phyloP scores from a whole-genome alignment of 2,888 invertebrate species.

The Melangyna quadrimaculata region DNA sequence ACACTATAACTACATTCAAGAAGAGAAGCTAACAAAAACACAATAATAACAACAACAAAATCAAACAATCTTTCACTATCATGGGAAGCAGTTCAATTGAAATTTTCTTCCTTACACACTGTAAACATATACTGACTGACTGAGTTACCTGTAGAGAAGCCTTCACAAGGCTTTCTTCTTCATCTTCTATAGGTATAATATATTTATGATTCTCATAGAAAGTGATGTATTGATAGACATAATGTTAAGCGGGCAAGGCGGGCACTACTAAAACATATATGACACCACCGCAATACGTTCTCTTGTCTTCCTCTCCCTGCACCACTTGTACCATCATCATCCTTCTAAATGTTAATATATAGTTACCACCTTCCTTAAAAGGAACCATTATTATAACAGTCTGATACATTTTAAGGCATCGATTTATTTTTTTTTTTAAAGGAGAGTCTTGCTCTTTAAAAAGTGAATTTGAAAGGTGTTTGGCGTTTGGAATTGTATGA shows the following conservation, averaged over 20 bases:
- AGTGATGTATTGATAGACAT: slow-evolving; percentile 78
- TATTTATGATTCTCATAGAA: slow-evolving; percentile 72
- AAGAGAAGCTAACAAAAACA: background rate
- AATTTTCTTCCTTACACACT: slow-evolving; percentile 38
- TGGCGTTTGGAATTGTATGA: slow-evolving; percentile 16
- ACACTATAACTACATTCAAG: background rate
- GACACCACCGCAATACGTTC: background rate
- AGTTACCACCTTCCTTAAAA: slow-evolving; percentile 62
- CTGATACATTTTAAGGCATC: slow-evolving; percentile 36
- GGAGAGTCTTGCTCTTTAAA: slow-evolving; percentile 37
- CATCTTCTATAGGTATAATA: background rate
- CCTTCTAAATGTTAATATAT: slow-evolving; percentile 2
- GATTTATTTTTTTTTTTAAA: background rate
- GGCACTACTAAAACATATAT: slow-evolving; percentile 22
- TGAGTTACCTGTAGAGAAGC: background rate
- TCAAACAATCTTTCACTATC: slow-evolving; percentile 29
- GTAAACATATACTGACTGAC: background rate
- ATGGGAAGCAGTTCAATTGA: slow-evolving; percentile 60
- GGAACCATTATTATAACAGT: slow-evolving; percentile 38
- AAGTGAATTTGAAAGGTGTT: slow-evolving; percentile 69
- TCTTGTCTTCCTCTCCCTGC: background rate
- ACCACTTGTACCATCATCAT: background rate
- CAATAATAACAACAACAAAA: background rate
- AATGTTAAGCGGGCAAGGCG: slow-evolving; percentile 59
- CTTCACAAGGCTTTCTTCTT: slow-evolving; percentile 57